These are phyloP conservation scores for Ptilorrhoa leucosticta DNA, from an alignment of 2,113 vertebrate genomes.

Conservation along the genomic window DNA sequence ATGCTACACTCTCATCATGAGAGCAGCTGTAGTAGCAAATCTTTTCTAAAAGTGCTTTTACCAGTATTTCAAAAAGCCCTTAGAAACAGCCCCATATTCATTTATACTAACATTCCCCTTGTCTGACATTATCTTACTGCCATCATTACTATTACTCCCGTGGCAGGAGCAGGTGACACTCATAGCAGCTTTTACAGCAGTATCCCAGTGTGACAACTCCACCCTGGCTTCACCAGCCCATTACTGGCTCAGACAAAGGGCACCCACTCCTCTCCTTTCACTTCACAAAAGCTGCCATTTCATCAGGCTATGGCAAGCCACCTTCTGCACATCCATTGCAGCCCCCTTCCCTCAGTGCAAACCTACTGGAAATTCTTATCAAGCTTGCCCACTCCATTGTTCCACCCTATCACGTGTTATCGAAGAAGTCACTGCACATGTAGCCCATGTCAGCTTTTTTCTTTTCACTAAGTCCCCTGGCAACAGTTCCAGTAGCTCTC, in stretches of 20 bases:
- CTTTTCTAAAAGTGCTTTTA: background rate
- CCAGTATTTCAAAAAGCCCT: background rate
- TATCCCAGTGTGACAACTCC: background rate
- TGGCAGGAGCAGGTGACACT: background rate
- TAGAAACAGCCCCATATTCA: background rate
- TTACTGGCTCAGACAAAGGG: background rate
- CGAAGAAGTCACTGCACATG: background rate
- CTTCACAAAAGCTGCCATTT: background rate
- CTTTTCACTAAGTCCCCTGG: background rate
- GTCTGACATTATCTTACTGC: background rate
- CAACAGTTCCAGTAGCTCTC: background rate
- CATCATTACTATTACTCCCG: background rate
- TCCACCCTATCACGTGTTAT: background rate
- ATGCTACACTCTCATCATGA: background rate
- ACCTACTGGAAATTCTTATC: slow-evolving; percentile 45
- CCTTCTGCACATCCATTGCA: background rate
- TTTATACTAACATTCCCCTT: background rate
- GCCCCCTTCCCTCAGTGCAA: background rate
- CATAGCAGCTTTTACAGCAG: background rate
- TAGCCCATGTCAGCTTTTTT: background rate
- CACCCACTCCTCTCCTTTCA: background rate
- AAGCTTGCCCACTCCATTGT: slow-evolving; percentile 8
- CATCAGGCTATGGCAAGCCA: background rate
- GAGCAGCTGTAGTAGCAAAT: background rate
- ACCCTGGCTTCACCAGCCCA: background rate